phyloP scores from a whole-genome alignment of 2,113 vertebrate species.

The Coptodon rendalli region DNA sequence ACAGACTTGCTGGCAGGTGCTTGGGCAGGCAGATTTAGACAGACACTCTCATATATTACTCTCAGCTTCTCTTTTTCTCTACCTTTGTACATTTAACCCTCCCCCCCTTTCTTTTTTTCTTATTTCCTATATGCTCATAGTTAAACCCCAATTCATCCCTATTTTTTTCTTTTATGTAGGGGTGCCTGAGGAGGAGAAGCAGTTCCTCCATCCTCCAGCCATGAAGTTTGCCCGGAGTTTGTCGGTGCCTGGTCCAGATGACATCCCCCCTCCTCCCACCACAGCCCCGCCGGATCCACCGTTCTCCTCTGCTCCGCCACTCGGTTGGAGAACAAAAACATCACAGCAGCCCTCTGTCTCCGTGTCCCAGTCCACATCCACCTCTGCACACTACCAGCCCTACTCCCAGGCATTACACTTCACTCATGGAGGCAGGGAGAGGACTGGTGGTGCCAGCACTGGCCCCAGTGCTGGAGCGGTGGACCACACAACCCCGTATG shows the following conservation, averaged over 20 bases:
- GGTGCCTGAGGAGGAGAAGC: constrained; percentile 82
- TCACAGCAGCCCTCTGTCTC: constrained; percentile 75
- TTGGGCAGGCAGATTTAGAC: constrained; percentile 54
- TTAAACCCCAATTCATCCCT: neutral
- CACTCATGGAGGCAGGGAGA: constrained; percentile 66
- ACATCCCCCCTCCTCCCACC: constrained; percentile 90
- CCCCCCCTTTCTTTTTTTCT: fast-evolving
- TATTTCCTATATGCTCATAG: neutral
- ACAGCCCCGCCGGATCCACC: constrained; percentile 87
- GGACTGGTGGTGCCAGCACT: constrained; percentile 40
- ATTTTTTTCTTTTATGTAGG: constrained; percentile 60
- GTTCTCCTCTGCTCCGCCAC: constrained; percentile 80
- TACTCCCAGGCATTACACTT: constrained; percentile 65
- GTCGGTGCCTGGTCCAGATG: constrained; percentile 87
- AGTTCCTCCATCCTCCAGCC: constrained; percentile 81
- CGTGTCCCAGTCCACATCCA: constrained; percentile 69
- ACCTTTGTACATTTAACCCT: neutral
- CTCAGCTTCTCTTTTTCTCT: neutral
- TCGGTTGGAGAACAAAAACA: constrained; percentile 69
- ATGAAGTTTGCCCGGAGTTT: constrained; percentile 89
- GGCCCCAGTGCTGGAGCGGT: constrained; percentile 12
- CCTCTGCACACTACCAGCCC: constrained; percentile 75
- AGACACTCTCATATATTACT: constrained; percentile 35
- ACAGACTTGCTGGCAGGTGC: constrained; percentile 50
- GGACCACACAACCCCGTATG: constrained; percentile 56